Base-by-base conservation (phyloP, 2,113 vertebrate species). In the Megaleporinus macrocephalus region DNA sequence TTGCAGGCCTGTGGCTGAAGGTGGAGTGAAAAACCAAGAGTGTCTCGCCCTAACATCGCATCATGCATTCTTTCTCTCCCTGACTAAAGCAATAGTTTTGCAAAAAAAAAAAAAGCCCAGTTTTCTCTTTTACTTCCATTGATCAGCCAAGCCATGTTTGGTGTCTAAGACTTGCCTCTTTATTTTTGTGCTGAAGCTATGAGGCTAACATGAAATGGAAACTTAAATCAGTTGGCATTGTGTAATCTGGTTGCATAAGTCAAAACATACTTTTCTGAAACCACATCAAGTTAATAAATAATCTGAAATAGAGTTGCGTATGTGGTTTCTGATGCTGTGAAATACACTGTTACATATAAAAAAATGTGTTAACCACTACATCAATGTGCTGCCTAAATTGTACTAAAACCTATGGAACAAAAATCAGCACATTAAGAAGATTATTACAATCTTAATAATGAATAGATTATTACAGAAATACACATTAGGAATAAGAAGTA, bases 51-150 rank as follows among this genome's bases (percentile, higher is more conserved):
- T 41, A 44, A 30, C 70, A 72, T 24, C 30, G 55, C 44, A 61
- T 62, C 36, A 11, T 33, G 72, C 55, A 79, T 29, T 80, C 33
- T 29, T 20, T 62, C 68, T 71, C n/a, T 61, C 27, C 41, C 55
- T 24, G 55, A 22, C 36, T 29, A 55, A 61, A 26, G n/a, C 7
- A 61, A 61, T 61, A 61, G 1, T 5, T 55, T 6, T 4, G 53
- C 4, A 61, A 61, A 15, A 24, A 3, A 61, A 26, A 12, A 3
- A 26, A 22, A 16, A 16, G 24, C n/a, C 10, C 57, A 61, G 22
- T 61, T 2, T n/a, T 26, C 14, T 15, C 15, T 15, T 3, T 15
- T 51, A 51, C 15, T 51, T 15, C 49, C 16, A 16, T 51, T 12
- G 9, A 61, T 26, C 57, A 61, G 12, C n/a, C 10, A 24, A 61